A percentile compares a stretch with the other conserved stretches of the same genome.
These are phyloP conservation scores for Brachylomia viminalis DNA, from an alignment of 2,888 invertebrate genomes.

Conservation along the genomic window DNA sequence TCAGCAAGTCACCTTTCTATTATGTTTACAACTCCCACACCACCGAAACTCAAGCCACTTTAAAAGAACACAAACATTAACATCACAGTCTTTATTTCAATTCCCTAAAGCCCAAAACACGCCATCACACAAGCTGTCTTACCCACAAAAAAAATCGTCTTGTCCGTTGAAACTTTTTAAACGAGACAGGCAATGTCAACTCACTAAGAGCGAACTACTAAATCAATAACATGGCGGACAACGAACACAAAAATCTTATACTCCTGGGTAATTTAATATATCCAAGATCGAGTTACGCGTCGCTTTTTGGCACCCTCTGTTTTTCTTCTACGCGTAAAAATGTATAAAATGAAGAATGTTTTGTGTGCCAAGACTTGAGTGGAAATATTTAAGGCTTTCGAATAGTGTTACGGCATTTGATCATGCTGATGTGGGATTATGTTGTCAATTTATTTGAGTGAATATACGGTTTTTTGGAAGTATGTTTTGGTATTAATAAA, in stretches of 20 bases:
- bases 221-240: conserved; percentile 66
- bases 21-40: background rate
- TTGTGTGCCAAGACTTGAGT: conserved; percentile 36
- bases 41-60: conserved; percentile 6
- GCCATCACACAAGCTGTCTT: background rate
- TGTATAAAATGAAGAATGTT: conserved; percentile 46
- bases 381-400: conserved; percentile 44
- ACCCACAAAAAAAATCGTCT: background rate
- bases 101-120: background rate
- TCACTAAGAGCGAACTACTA: conserved; percentile 55
- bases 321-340: conserved; percentile 57
- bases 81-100: conserved; percentile 1
- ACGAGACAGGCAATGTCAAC: conserved; percentile 41
- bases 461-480: background rate
- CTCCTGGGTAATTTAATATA: conserved; percentile 66
- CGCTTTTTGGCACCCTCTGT: conserved; percentile 55
- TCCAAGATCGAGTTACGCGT: conserved; percentile 64
- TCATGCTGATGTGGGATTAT: conserved; percentile 22
- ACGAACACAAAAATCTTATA: conserved; percentile 63
- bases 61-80: background rate
- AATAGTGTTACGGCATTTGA: conserved; percentile 39
- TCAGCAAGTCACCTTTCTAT: background rate
- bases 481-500: background rate
- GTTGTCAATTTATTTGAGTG: conserved; percentile 40
- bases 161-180: conserved; percentile 39